These are phyloP conservation scores for Neolamprologus falcicula DNA, from an alignment of 2,113 vertebrate genomes.

Conservation along the genomic window DNA sequence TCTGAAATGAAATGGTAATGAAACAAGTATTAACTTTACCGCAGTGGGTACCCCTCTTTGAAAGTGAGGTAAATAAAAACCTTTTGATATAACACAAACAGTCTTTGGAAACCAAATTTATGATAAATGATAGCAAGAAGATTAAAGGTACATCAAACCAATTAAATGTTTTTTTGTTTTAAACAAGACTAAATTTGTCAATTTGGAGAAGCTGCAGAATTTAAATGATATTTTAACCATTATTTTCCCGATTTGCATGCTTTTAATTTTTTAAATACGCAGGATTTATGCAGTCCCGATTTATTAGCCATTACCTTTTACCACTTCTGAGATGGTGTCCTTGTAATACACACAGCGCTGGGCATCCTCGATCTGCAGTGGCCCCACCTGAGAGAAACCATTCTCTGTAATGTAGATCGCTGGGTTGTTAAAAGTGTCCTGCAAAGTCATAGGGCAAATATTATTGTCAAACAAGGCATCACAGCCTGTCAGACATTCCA, in stretches of 20 bases:
- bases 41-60: neutral
- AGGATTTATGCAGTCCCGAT: neutral
- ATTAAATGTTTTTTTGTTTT: neutral
- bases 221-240: neutral
- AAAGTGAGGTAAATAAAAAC: neutral
- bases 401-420: conserved; percentile 86
- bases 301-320: conserved; percentile 67
- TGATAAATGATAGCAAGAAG: neutral
- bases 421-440: conserved; percentile 79
- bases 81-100: neutral
- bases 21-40: neutral
- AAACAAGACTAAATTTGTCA: neutral
- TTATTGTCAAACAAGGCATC: conserved; percentile 50
- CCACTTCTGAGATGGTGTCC: conserved; percentile 77
- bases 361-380: conserved; percentile 71
- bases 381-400: conserved; percentile 79
- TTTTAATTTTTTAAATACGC: neutral
- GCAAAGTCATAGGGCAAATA: conserved; percentile 47
- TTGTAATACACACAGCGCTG: conserved; percentile 73
- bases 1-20: neutral
- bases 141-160: neutral
- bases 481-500: conserved; percentile 31
- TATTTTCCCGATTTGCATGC: neutral
- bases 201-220: neutral
- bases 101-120: neutral